Evolutionary conservation across 2,888 invertebrate genomes (phyloP).

Genomic region (Xestia rhomboidea): DNA sequence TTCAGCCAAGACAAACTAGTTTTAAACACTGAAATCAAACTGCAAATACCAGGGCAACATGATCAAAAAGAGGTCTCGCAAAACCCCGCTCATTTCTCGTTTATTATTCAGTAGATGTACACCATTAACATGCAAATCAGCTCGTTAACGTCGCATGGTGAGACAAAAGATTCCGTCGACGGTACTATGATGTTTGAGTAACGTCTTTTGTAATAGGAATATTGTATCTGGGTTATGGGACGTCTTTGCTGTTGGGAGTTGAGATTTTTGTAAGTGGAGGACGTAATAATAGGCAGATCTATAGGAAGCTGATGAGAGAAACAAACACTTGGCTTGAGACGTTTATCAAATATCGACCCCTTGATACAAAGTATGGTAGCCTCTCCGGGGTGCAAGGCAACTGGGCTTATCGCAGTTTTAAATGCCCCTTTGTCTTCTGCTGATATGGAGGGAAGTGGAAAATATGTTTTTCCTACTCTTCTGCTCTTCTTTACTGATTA

Average conservation of each 20-base stretch:
- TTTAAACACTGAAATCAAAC: constrained; percentile 21
- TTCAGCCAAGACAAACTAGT: constrained; percentile 23
- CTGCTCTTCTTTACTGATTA: too few species aligned
- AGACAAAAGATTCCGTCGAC: constrained; percentile 59
- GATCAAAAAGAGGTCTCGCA: constrained; percentile 48
- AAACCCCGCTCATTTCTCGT: constrained; percentile 53
- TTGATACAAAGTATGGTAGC: too few species aligned
- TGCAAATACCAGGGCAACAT: constrained; percentile 43
- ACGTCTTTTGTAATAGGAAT: constrained; percentile 51
- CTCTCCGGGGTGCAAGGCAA: too few species aligned
- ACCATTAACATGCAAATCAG: constrained; percentile 66
- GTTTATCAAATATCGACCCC: too few species aligned
- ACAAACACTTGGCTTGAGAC: neutral
- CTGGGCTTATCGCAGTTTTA: too few species aligned
- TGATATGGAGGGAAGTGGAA: too few species aligned
- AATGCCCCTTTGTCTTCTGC: too few species aligned
- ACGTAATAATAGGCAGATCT: neutral
- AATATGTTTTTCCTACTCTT: too few species aligned
- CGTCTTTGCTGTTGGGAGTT: constrained; percentile 1
- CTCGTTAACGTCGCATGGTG: constrained; percentile 56
- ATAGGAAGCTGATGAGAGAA: neutral
- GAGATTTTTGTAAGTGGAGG: constrained; percentile 2
- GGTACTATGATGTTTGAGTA: constrained; percentile 41
- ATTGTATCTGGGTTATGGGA: constrained; percentile 44
- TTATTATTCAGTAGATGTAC: constrained; percentile 62